phyloP scores from a whole-genome alignment of 2,113 vertebrate genomes.

The Oryzias woworae region DNA sequence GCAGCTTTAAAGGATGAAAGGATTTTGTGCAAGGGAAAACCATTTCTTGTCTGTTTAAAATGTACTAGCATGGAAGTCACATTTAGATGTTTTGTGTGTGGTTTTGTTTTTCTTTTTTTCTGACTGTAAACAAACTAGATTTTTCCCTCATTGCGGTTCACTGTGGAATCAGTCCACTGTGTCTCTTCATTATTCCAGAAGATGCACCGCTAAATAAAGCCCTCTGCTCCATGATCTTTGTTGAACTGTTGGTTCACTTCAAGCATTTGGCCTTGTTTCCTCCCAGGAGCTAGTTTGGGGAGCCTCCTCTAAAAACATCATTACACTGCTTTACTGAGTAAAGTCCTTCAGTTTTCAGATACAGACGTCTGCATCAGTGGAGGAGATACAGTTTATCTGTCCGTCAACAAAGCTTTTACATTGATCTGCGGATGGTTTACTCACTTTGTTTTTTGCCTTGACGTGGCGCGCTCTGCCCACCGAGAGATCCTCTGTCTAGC shows the following conservation, averaged over 20 bases:
- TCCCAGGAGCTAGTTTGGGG: slow-evolving; percentile 2
- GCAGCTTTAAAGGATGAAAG: too few relatives aligned
- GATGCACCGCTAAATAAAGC: neutral
- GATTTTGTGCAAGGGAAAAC: too few relatives aligned
- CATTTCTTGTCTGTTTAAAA: too few relatives aligned
- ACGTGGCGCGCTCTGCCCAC: neutral
- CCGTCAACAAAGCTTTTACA: neutral
- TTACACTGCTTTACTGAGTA: neutral
- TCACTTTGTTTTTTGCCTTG: slow-evolving; percentile 1
- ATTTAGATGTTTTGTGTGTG: too few relatives aligned
- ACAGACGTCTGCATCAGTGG: neutral
- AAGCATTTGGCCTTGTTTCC: slow-evolving; percentile 7
- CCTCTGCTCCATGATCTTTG: neutral
- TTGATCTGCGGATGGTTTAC: slow-evolving; percentile 11
- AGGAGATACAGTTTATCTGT: neutral
- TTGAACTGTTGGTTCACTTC: neutral
- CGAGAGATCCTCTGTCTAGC: neutral
- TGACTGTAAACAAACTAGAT: too few relatives aligned
- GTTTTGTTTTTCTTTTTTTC: too few relatives aligned
- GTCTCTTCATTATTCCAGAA: neutral
- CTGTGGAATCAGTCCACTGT: neutral
- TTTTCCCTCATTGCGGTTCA: too few relatives aligned
- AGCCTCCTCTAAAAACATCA: neutral
- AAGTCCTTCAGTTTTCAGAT: slow-evolving; percentile 2
- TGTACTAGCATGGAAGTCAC: too few relatives aligned